Base-by-base conservation (phyloP, 2,113 vertebrate genomes). In the Panurus biarmicus region DNA sequence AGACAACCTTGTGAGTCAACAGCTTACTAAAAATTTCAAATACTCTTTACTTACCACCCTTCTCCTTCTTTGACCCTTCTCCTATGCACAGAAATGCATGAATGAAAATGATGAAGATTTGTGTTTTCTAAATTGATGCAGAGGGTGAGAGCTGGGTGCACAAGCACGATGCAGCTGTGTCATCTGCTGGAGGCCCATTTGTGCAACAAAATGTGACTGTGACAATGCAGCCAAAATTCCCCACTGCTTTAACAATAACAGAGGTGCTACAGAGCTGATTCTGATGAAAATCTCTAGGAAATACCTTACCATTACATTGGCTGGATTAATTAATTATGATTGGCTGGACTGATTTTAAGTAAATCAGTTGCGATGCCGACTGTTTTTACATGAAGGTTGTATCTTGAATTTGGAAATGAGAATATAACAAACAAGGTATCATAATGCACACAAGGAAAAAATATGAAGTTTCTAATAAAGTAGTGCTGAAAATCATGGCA, bases 151-250 rank as follows among this genome's bases (percentile, higher is more conserved):
- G 42, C 25, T 3, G 29, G 56, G 58, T 54, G 70, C 65, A 60
- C 16, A 80, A 44, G 48, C 25, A 40, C 0, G 10, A 25, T 14
- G 58, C 29, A 51, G 10, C 36, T 22, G 31, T 11, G 47, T 22
- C 48, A 40, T 6, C 31, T 29, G 35, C 20, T 24, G 48, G 26
- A 77, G n/a, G 36, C n/a, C 21, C 23, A 45, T 35, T 18, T 50
- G n/a, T 38, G 60, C 24, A 50, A 65, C 0, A 0, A 84, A 28
- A 54, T 0, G 0, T 4, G 40, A 36, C 25, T 15, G 61, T 3
- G 6, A 65, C 12, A 40, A 56, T 10, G 45, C 74, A 45, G 50
- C 1, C 80, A 90, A 83, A 93, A 86, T 50, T 80, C 60, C 76
- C 16, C 64, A 54, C 1, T 33, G 19, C 24, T 53, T 22, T 48